Evolutionary conservation across 2,113 vertebrate species (phyloP).

Genomic region (Atherinomorus stipes): DNA sequence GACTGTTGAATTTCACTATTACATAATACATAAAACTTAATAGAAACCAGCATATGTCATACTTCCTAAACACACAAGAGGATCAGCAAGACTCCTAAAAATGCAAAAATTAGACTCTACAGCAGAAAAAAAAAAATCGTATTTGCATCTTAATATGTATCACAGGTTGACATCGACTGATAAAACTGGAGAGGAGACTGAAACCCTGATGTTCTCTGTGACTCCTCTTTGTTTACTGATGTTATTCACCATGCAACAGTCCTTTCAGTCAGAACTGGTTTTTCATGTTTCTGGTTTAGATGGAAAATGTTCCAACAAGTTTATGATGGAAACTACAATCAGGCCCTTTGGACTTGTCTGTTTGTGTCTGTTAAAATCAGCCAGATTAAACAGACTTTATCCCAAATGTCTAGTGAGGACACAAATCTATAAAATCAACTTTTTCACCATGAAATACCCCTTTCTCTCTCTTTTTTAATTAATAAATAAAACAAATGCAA

Average conservation of each 20-base stretch:
- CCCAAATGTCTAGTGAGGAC: too few relatives aligned
- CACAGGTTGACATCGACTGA: not conserved
- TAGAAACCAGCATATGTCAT: conserved; percentile 48
- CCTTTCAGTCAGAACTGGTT: conserved; percentile 52
- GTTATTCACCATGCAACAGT: not conserved
- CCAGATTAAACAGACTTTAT: not conserved
- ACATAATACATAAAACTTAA: not conserved
- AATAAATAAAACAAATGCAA: too few relatives aligned
- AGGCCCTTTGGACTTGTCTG: not conserved
- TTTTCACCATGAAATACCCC: not conserved
- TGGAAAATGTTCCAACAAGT: not conserved
- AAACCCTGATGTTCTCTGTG: not conserved
- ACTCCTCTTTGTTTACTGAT: not conserved
- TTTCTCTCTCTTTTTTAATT: too few relatives aligned
- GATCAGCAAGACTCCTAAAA: not conserved
- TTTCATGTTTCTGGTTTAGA: conserved; percentile 27
- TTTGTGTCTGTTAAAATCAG: not conserved
- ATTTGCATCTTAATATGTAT: not conserved
- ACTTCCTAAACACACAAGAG: not conserved
- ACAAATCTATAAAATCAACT: not conserved
- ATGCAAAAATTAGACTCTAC: not conserved
- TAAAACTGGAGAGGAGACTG: not conserved
- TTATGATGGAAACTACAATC: conserved; percentile 5
- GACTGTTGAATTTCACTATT: not conserved
- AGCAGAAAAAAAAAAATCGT: too few relatives aligned